These are phyloP conservation scores for Agapetus fuscipes DNA, from an alignment of 2,888 invertebrate genomes.

Conservation along the genomic window DNA sequence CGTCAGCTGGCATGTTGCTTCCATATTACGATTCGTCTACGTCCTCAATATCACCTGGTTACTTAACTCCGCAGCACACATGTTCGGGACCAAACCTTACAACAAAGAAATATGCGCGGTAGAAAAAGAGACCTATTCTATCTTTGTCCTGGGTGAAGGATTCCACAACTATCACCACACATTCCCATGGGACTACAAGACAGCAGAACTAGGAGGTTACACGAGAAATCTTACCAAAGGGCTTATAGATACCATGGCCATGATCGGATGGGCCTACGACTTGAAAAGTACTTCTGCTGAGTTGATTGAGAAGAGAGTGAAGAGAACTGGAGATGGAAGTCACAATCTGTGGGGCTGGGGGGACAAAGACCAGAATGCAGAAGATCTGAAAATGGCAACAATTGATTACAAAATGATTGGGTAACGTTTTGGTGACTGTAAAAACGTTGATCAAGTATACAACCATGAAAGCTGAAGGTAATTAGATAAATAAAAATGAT, in stretches of 20 bases:
- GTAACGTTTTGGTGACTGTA: no score
- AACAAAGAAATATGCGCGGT: constrained; percentile 65
- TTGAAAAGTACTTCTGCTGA: constrained; percentile 68
- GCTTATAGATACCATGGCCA: constrained; percentile 73
- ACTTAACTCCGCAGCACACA: constrained; percentile 84
- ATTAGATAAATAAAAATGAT: no score
- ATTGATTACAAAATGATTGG: constrained; percentile 33
- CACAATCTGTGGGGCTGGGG: constrained; percentile 74
- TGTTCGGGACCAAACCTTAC: constrained; percentile 66
- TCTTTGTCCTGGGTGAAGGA: constrained; percentile 65
- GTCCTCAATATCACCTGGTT: constrained; percentile 83
- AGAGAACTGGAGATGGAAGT: constrained; percentile 64
- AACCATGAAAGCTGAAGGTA: no score
- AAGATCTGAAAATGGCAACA: constrained; percentile 32
- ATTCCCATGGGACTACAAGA: constrained; percentile 81
- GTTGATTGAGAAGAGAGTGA: constrained; percentile 57
- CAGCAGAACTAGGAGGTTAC: constrained; percentile 69
- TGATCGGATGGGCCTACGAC: constrained; percentile 81
- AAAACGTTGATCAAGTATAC: no score
- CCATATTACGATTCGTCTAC: constrained; percentile 68
- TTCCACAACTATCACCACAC: constrained; percentile 85
- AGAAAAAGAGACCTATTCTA: constrained; percentile 57
- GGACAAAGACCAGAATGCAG: constrained; percentile 24
- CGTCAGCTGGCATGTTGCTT: constrained; percentile 58
- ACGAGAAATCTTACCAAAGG: constrained; percentile 63